phyloP scores from a whole-genome alignment of 2,888 invertebrate species.

The Congeria kusceri region DNA sequence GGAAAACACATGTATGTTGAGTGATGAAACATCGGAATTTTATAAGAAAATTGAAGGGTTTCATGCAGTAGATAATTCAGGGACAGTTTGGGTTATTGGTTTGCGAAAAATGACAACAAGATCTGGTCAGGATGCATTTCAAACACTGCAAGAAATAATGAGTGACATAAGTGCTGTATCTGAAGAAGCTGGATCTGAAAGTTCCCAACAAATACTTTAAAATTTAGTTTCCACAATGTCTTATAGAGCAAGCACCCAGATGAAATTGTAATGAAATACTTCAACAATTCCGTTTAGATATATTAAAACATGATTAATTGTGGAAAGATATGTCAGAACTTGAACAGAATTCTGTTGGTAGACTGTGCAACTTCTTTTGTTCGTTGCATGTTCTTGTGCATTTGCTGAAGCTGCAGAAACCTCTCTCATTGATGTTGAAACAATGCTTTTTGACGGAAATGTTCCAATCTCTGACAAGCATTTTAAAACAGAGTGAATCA shows the following conservation, averaged over 20 bases:
- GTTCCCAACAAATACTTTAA: neutral
- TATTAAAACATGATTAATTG: slow-evolving; percentile 8
- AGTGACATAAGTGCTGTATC: neutral
- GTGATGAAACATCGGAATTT: slow-evolving; percentile 32
- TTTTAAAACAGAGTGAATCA: slow-evolving; percentile 3
- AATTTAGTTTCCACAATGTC: slow-evolving; percentile 14
- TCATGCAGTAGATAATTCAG: slow-evolving; percentile 6
- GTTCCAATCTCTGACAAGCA: neutral
- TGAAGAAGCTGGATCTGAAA: neutral
- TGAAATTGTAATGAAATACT: slow-evolving; percentile 29
- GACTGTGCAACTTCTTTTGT: slow-evolving; percentile 17
- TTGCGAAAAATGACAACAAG: slow-evolving; percentile 9
- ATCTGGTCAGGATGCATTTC: neutral
- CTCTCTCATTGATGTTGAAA: neutral
- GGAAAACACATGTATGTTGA: slow-evolving; percentile 25
- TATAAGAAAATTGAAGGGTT: slow-evolving; percentile 7
- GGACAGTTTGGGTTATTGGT: neutral
- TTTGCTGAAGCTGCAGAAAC: slow-evolving; percentile 1
- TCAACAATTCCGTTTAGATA: slow-evolving; percentile 13
- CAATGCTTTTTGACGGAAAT: neutral
- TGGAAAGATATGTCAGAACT: slow-evolving; percentile 24
- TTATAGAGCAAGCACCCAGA: slow-evolving; percentile 8
- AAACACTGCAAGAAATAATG: slow-evolving; percentile 4
- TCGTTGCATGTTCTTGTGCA: slow-evolving; percentile 32
- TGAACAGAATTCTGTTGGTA: slow-evolving; percentile 7